Base-by-base conservation (phyloP, 2,888 invertebrate genomes). In the Spisula solida region DNA sequence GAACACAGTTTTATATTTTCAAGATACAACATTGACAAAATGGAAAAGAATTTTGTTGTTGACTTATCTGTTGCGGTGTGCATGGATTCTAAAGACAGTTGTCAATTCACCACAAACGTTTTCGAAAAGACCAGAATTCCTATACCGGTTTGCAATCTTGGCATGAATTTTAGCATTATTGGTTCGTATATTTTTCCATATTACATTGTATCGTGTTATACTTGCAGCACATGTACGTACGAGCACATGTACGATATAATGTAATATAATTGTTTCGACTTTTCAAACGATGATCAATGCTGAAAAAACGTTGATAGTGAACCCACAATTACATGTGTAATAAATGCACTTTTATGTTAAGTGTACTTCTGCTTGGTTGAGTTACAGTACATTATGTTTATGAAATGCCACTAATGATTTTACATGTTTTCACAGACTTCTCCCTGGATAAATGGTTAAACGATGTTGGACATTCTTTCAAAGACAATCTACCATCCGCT, bases 11-110 rank as follows among this genome's bases (percentile, higher is more conserved):
- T 10, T 16, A 10, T 51, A 5, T 14, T 70, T 56, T 78, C 20
- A 56, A 92, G 92, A 18, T 92, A 88, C 83, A 89, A 81, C 16
- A 89, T 92, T n/a, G 87, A 91, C 81, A 92, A 92, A 56, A 91
- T 88, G 25, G 90, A 82, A 31, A 89, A 90, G 47, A 87, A 90
- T 34, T 92, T 91, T 79, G 75, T 92, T 31, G 82, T 93, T 29
- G 91, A 92, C 55, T 84, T 92, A 41, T 86, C 88, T 6, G 81
- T 93, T 10, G 83, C 85, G 47, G 83, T 93, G 1, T 93, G 93
- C 78, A 86, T 93, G 88, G 91, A 93, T 29, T 81, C 89, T 10
- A 75, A 56, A 10, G 41, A 47, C 20, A 8, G 75, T 0, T 93
- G 92, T 70, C 83, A 92, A 75, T 88, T 92, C 81, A 60, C 85